Percentiles rank a stretch among this genome's conserved stretches.
phyloP scores from a whole-genome alignment of 2,113 vertebrate genomes.

The Corythoichthys haematopterus region DNA sequence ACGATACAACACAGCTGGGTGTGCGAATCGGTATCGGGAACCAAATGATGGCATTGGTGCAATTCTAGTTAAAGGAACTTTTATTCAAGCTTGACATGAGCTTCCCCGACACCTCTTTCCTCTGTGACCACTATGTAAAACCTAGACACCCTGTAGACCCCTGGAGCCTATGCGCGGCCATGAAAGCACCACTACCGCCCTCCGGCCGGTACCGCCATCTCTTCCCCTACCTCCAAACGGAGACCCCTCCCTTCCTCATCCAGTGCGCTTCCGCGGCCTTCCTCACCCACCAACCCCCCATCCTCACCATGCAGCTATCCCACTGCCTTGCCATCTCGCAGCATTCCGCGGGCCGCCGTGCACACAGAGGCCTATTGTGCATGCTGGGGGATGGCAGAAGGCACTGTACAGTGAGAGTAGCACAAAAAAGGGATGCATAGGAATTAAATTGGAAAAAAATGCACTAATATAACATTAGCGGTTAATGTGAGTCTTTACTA shows the following conservation, averaged over 20 bases:
- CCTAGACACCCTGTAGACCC: slow-evolving; percentile 78
- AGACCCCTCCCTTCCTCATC: slow-evolving; percentile 40
- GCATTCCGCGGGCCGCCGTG: slow-evolving; percentile 72
- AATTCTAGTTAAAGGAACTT: too few relatives aligned
- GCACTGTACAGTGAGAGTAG: slow-evolving; percentile 62
- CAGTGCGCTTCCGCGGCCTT: slow-evolving; percentile 52
- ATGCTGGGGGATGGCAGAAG: slow-evolving; percentile 46
- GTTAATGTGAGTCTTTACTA: slow-evolving; percentile 4
- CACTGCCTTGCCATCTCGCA: slow-evolving; percentile 74
- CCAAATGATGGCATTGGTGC: too few relatives aligned
- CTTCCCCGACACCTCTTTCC: slow-evolving; percentile 30
- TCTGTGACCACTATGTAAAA: slow-evolving; percentile 54
- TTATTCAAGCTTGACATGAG: neutral
- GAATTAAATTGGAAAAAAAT: slow-evolving; percentile 12
- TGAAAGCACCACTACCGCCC: slow-evolving; percentile 31
- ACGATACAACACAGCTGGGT: too few relatives aligned
- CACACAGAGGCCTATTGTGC: slow-evolving; percentile 80
- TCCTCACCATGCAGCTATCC: slow-evolving; percentile 70
- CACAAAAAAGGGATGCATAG: slow-evolving; percentile 46
- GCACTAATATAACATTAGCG: slow-evolving; percentile 25
- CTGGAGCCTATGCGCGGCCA: slow-evolving; percentile 70
- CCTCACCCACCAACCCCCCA: slow-evolving; percentile 69
- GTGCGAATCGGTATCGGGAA: too few relatives aligned
- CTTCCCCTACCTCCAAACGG: slow-evolving; percentile 55
- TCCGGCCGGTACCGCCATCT: slow-evolving; percentile 51